phyloP scores from a whole-genome alignment of 64 coral and sea anemone genomes.

The Stylophora pistillata region DNA sequence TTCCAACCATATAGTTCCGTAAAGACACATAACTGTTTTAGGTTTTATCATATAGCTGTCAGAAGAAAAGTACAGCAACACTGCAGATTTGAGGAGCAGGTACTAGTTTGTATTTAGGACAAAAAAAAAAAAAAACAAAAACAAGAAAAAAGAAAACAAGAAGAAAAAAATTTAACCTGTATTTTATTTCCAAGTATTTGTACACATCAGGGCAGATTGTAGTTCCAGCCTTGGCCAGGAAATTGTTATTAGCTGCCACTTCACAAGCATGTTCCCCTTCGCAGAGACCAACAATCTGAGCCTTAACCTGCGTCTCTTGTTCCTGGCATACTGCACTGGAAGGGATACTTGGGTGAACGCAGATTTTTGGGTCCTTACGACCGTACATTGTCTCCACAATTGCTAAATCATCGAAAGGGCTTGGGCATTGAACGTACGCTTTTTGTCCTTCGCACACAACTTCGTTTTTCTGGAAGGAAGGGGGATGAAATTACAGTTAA shows the following conservation, averaged over 20 bases:
- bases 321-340: conserved; percentile 25
- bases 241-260: conserved; percentile 49
- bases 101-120: no score
- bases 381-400: conserved; percentile 56
- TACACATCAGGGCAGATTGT: conserved; percentile 42
- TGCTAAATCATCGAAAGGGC: conserved; percentile 44
- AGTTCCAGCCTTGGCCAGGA: conserved; percentile 61
- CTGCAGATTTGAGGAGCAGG: no score
- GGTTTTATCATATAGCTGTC: no score
- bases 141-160: background rate
- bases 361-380: conserved; percentile 17
- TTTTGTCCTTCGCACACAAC: conserved; percentile 67
- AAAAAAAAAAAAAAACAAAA: background rate
- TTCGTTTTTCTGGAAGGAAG: background rate
- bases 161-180: conserved; percentile 8
- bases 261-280: conserved; percentile 48
- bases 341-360: conserved; percentile 31
- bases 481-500: background rate
- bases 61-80: no score
- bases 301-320: conserved; percentile 48
- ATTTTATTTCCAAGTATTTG: conserved; percentile 60
- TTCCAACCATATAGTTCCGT: no score
- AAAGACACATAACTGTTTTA: no score
- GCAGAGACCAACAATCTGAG: conserved; percentile 43
- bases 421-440: conserved; percentile 29